A percentile compares a stretch with the other conserved stretches of the same genome.
Conservation (phyloP, 2,797 vertebrate genomes). For the Aphelocoma californica region DNA sequence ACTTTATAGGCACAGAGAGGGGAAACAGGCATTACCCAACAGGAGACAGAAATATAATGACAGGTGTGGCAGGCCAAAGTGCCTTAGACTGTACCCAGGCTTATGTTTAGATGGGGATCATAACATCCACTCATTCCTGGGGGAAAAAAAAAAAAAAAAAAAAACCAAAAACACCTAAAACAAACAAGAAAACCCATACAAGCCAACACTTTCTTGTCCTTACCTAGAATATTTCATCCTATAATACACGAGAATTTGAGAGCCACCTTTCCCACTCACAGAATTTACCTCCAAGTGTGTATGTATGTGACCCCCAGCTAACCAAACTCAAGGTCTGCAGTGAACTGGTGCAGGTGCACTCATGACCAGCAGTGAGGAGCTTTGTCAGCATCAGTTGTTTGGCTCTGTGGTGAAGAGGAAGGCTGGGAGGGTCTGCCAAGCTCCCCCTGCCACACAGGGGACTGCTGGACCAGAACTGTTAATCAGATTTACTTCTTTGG, state of each 20-base stretch:
- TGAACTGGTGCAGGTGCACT: not conserved
- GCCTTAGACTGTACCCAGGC: not conserved
- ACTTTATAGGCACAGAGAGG: not conserved
- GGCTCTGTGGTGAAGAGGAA: not conserved
- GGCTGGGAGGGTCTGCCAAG: not conserved
- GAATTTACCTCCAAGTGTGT: accelerated
- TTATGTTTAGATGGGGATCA: not conserved
- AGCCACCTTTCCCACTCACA: not conserved
- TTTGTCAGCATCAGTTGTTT: not conserved
- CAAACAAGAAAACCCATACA: not conserved
- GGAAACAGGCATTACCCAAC: not conserved
- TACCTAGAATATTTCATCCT: not conserved
- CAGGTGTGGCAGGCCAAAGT: not conserved
- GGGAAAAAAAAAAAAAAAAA: not conserved
- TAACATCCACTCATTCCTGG: not conserved
- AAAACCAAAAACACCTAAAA: not conserved
- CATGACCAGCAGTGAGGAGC: not conserved
- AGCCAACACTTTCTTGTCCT: not conserved
- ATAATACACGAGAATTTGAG: not conserved
- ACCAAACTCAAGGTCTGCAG: not conserved
- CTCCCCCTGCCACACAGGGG: not conserved
- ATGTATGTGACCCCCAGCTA: not conserved
- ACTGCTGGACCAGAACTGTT: not conserved
- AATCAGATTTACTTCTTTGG: not conserved
- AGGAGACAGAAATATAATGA: not conserved